Evolutionary conservation across 2,797 vertebrate genomes (phyloP).

Genomic region (Synaphobranchus kaupii): DNA sequence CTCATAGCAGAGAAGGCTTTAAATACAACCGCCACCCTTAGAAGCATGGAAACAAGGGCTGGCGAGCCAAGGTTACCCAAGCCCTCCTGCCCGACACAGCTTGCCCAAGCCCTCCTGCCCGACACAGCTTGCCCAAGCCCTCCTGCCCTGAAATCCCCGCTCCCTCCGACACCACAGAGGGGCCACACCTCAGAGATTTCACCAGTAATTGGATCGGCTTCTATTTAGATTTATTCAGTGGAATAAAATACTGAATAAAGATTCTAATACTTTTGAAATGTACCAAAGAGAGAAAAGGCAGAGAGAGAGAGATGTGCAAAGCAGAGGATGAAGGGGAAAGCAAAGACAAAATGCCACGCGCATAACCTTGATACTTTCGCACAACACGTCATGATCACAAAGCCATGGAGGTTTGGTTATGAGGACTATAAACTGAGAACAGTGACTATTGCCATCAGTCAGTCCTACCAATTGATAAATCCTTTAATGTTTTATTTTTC

Average conservation of each 20-base stretch:
- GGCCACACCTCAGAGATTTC: slow-evolving; percentile 6
- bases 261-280: slow-evolving; percentile 1
- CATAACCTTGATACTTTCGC: neutral
- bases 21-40: slow-evolving; percentile 29
- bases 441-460: slow-evolving; percentile 15
- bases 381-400: neutral
- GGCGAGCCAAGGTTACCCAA: slow-evolving; percentile 30
- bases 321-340: neutral
- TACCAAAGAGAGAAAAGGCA: neutral
- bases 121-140: neutral
- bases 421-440: slow-evolving; percentile 25
- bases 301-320: neutral
- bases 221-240: slow-evolving; percentile 31
- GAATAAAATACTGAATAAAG: slow-evolving; percentile 12
- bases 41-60: slow-evolving; percentile 16
- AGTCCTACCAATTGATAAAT: slow-evolving; percentile 37
- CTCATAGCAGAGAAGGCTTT: slow-evolving; percentile 28
- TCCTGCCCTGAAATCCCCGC: slow-evolving; percentile 5
- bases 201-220: slow-evolving; percentile 1
- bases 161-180: slow-evolving; percentile 18
- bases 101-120: neutral
- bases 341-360: neutral
- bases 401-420: neutral
- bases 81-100: neutral
- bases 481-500: neutral